phyloP scores from a whole-genome alignment of 2,797 vertebrate species.

The Lithobates pipiens region DNA sequence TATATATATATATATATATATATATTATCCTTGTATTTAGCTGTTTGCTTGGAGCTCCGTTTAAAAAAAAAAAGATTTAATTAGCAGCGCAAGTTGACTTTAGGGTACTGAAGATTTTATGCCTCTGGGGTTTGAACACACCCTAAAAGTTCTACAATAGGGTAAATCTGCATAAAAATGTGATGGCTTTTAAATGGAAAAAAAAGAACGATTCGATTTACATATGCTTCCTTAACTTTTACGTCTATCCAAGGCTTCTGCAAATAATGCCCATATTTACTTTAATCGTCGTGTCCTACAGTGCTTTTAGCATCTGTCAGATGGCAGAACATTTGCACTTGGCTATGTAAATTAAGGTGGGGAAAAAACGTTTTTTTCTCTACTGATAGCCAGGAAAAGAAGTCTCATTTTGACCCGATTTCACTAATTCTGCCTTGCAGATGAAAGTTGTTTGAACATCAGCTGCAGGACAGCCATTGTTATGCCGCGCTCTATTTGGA shows the following conservation, averaged over 20 bases:
- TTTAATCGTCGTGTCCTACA: conserved; percentile 41
- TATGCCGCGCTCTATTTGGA: conserved; percentile 63
- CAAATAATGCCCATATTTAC: conserved; percentile 42
- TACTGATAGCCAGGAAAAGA: conserved; percentile 50
- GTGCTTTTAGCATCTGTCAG: conserved; percentile 51
- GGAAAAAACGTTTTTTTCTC: conserved; percentile 13
- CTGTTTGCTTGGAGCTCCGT: too few relatives aligned
- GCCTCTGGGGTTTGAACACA: too few relatives aligned
- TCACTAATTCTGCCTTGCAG: conserved; percentile 44
- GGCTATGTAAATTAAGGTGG: conserved; percentile 27
- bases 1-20: too few relatives aligned
- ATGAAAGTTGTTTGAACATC: conserved; percentile 42
- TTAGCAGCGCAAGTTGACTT: too few relatives aligned
- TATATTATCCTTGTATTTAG: too few relatives aligned
- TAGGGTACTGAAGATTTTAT: too few relatives aligned
- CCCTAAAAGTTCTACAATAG: too few relatives aligned
- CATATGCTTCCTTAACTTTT: conserved; percentile 30
- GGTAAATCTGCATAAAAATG: not conserved
- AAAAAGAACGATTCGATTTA: not conserved
- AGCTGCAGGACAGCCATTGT: conserved; percentile 51
- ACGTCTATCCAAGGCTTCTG: conserved; percentile 6
- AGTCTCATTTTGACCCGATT: conserved; percentile 47
- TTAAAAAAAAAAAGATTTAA: too few relatives aligned
- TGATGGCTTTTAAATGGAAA: conserved; percentile 3
- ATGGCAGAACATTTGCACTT: conserved; percentile 39